phyloP scores from a whole-genome alignment of 2,888 invertebrate species.

The Meteorus cinctellus region DNA sequence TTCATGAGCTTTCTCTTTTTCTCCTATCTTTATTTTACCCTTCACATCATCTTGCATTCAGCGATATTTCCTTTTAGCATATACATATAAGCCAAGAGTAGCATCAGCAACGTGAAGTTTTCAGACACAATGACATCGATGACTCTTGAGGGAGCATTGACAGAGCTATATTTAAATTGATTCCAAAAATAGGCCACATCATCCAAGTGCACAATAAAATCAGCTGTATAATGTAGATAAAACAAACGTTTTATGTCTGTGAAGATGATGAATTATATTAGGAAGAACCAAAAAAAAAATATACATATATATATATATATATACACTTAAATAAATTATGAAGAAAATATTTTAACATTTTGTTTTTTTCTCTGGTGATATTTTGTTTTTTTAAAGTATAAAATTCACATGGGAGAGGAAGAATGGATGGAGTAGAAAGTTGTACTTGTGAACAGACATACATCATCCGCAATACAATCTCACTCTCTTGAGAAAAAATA shows the following conservation, averaged over 20 bases:
- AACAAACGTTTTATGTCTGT: neutral
- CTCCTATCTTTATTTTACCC: neutral
- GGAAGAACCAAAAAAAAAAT: neutral
- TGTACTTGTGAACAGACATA: neutral
- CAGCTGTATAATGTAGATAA: neutral
- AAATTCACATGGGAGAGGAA: neutral
- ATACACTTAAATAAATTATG: neutral
- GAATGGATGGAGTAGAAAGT: neutral
- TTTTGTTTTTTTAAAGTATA: neutral
- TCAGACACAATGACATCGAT: conserved; percentile 17
- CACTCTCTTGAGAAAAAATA: neutral
- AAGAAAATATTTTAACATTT: neutral
- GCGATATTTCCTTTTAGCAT: conserved; percentile 3
- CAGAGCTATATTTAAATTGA: conserved; percentile 31
- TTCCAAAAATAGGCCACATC: conserved; percentile 19
- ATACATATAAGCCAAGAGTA: neutral
- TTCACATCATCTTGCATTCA: neutral
- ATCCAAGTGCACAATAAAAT: neutral
- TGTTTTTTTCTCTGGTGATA: neutral
- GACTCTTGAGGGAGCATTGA: conserved; percentile 20
- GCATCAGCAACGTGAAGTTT: neutral
- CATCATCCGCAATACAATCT: conserved; percentile 3
- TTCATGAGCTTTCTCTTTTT: conserved; percentile 27
- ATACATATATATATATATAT: neutral
- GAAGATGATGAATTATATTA: neutral